Percentiles rank a stretch among this genome's conserved stretches.
Conservation (phyloP, 2,888 invertebrate genomes). For the Toxonevra muliebris region DNA sequence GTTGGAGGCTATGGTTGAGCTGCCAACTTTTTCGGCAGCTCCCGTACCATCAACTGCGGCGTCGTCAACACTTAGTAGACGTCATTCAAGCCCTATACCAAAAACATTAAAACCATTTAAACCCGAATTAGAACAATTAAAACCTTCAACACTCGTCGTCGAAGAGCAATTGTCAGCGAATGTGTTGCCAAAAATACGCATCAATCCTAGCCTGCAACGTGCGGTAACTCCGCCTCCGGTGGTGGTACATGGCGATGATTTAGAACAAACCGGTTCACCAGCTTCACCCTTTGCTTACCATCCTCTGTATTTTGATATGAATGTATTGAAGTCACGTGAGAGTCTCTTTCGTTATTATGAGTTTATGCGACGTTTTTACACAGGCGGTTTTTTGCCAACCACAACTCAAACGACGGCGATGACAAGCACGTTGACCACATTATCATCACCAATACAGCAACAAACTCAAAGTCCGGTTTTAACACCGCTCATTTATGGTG, state of each 20-base stretch:
- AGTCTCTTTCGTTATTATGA: constrained; percentile 60
- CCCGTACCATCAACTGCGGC: background rate
- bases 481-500: constrained; percentile 45
- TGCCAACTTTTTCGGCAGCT: constrained; percentile 9
- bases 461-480: constrained; percentile 41
- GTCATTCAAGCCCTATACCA: constrained; percentile 7
- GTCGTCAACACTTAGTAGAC: background rate
- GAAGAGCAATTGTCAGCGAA: constrained; percentile 1
- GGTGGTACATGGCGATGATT: constrained; percentile 17
- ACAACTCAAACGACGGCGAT: constrained; percentile 24
- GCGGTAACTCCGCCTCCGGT: constrained; percentile 48
- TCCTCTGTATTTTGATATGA: constrained; percentile 48
- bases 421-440: constrained; percentile 26
- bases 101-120: constrained; percentile 12
- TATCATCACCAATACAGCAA: background rate
- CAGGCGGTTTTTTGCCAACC: constrained; percentile 40
- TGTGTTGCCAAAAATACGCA: constrained; percentile 48
- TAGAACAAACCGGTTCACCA: constrained; percentile 2
- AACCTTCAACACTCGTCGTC: background rate
- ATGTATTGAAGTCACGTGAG: constrained; percentile 56
- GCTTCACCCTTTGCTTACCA: constrained; percentile 30
- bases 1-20: constrained; percentile 19
- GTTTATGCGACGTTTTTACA: constrained; percentile 60
- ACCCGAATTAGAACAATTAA: constrained; percentile 24
- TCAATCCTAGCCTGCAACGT: constrained; percentile 55